phyloP scores from a whole-genome alignment of 2,797 vertebrate species.

The Rhinoraja longicauda region DNA sequence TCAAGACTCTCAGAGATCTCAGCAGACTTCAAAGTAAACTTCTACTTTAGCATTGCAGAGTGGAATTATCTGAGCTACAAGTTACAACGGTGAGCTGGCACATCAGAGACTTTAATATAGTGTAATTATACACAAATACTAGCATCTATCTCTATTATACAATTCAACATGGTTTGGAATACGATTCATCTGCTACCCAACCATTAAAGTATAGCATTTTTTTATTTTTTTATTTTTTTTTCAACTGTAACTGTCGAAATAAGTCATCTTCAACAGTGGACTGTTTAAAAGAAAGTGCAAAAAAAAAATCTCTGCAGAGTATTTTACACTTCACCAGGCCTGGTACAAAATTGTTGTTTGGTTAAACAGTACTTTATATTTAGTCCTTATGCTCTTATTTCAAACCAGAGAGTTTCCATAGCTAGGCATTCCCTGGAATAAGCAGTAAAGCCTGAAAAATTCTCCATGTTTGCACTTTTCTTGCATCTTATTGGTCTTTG shows the following conservation, averaged over 20 bases:
- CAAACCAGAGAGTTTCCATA: neutral
- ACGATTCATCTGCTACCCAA: neutral
- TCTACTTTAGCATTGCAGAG: neutral
- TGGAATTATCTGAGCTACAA: neutral
- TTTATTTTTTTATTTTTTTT: neutral
- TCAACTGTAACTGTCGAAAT: too few species aligned
- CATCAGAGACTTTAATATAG: neutral
- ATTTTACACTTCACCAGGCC: neutral
- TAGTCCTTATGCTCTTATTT: neutral
- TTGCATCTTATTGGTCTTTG: neutral
- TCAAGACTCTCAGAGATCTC: neutral
- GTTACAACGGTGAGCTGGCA: neutral
- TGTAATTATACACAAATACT: neutral
- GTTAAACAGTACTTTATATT: neutral
- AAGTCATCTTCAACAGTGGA: too few species aligned
- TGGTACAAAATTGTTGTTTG: neutral
- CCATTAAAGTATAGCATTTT: neutral
- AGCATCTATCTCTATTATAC: neutral
- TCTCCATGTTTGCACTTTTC: neutral
- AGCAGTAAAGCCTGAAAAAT: neutral
- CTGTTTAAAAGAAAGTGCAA: too few species aligned
- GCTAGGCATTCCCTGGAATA: neutral
- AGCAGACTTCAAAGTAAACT: slow-evolving; percentile 11
- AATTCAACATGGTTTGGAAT: neutral
- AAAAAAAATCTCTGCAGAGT: neutral